Conservation (phyloP, 2,888 invertebrate species). For the Synergus japonicus region DNA sequence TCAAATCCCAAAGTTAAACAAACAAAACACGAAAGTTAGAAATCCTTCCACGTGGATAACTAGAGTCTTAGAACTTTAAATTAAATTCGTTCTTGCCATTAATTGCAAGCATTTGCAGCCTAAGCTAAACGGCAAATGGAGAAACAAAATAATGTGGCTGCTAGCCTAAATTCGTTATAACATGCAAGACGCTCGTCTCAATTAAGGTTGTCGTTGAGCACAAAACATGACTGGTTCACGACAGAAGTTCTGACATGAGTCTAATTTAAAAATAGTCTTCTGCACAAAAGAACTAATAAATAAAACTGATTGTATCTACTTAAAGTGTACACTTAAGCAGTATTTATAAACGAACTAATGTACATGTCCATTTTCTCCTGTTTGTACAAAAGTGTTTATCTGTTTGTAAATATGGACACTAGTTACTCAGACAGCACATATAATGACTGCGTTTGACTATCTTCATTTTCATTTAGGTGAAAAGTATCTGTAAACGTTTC, state of each 20-base stretch:
- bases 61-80: constrained; percentile 14
- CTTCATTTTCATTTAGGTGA: constrained; percentile 26
- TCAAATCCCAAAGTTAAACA: background rate
- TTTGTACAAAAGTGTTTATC: background rate
- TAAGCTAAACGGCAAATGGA: constrained; percentile 6
- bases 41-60: background rate
- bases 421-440: background rate
- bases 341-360: background rate
- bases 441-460: constrained; percentile 20
- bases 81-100: background rate
- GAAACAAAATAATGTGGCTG: background rate
- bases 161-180: constrained; percentile 6
- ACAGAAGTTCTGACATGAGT: background rate
- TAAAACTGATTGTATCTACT: background rate
- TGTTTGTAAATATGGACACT: constrained; percentile 1
- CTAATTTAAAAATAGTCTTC: background rate
- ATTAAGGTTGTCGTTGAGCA: constrained; percentile 22
- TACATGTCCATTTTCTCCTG: background rate
- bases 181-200: constrained; percentile 38
- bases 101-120: background rate
- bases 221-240: no score
- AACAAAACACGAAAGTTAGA: background rate
- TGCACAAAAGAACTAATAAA: background rate
- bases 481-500: constrained; percentile 38
- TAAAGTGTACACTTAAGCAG: background rate